A percentile compares a stretch with the other conserved stretches of the same genome.
These are phyloP conservation scores for Drosophila aff. DNA, from an alignment of 1,140 invertebrate species.

Conservation along the genomic window DNA sequence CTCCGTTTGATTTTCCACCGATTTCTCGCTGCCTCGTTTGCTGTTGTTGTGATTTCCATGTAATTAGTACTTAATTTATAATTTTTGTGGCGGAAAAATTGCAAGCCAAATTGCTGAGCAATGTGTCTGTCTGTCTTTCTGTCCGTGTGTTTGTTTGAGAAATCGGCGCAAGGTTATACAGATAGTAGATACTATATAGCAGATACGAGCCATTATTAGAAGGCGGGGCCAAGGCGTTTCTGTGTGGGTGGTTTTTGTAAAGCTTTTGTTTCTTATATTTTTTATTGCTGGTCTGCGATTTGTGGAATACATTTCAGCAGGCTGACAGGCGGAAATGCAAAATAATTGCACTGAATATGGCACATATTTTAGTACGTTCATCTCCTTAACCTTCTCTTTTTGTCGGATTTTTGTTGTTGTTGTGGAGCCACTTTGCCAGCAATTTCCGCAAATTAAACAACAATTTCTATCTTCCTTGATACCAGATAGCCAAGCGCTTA, in stretches of 20 bases:
- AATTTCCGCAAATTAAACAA: conserved; percentile 81
- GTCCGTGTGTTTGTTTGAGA: conserved; percentile 32
- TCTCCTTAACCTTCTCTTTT: conserved; percentile 28
- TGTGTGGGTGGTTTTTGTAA: conserved; percentile 45
- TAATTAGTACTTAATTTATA: conserved; percentile 83
- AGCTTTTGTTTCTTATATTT: neutral
- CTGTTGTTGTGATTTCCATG: conserved; percentile 72
- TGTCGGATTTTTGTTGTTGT: neutral
- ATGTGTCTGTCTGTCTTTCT: conserved; percentile 39
- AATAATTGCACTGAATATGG: conserved; percentile 30
- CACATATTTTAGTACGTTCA: conserved; percentile 11
- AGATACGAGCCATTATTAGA: conserved; percentile 28
- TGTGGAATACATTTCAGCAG: conserved; percentile 28
- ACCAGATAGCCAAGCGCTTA: conserved; percentile 64
- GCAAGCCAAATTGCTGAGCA: conserved; percentile 62
- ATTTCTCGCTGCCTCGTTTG: conserved; percentile 59
- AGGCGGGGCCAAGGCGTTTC: conserved; percentile 32
- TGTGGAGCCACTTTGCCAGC: conserved; percentile 57
- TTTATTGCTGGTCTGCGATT: conserved; percentile 11
- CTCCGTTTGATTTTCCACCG: conserved; percentile 71
- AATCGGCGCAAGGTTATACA: conserved; percentile 58
- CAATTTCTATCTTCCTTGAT: conserved; percentile 77
- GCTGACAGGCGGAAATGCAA: conserved; percentile 33
- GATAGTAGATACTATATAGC: conserved; percentile 37
- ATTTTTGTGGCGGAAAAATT: conserved; percentile 69